Conservation (phyloP, 53 echinoderm and acorn worm species). For the Actinopyga echinites region DNA sequence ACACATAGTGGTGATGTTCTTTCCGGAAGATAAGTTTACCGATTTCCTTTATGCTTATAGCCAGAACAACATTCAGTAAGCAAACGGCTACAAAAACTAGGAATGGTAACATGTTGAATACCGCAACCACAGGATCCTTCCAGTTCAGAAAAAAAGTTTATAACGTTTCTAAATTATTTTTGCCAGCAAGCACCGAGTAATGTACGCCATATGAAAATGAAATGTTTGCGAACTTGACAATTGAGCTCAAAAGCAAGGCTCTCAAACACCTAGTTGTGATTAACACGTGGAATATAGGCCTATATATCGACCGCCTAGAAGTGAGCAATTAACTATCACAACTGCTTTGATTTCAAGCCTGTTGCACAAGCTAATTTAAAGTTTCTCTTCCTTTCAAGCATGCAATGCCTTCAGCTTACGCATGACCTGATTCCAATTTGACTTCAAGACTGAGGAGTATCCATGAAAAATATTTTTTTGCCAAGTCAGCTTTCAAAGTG, state of each 20-base stretch:
- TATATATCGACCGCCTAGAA: too few species aligned
- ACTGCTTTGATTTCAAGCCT: conserved; percentile 2
- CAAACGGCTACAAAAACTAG: conserved; percentile 7
- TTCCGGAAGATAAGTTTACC: conserved; percentile 9
- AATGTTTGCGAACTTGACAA: not conserved
- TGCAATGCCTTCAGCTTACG: not conserved
- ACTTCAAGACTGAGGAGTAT: not conserved
- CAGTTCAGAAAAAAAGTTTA: too few species aligned
- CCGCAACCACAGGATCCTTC: not conserved
- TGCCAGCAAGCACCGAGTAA: too few species aligned
- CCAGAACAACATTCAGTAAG: conserved; percentile 7
- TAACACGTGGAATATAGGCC: too few species aligned
- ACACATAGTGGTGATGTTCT: conserved; percentile 25
- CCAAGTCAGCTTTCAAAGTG: too few species aligned
- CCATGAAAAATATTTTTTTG: too few species aligned
- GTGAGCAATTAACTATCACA: conserved; percentile 13
- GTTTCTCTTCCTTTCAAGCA: not conserved
- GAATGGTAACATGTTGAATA: not conserved
- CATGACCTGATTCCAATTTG: not conserved
- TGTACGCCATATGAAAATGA: too few species aligned
- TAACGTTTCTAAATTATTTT: too few species aligned
- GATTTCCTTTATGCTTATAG: conserved; percentile 23
- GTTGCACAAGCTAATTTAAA: conserved; percentile 26
- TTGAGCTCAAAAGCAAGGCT: not conserved
- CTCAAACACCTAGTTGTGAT: not conserved